Evolutionary conservation across 92 coral and sea anemone species (phyloP).

Genomic region (Ricordea florida): DNA sequence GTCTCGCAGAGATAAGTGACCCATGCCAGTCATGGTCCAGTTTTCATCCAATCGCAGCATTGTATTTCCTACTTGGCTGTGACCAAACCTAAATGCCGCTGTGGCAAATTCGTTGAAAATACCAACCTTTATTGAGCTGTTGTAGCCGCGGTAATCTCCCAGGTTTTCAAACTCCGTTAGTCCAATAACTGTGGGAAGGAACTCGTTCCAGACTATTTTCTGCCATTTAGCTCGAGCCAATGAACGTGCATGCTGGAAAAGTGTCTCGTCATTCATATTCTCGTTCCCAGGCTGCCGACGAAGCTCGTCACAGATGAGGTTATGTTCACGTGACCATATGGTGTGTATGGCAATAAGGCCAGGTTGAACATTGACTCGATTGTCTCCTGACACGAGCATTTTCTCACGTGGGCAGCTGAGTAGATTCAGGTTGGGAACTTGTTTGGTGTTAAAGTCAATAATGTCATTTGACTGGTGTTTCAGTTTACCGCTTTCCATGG

Average conservation of each 20-base stretch:
- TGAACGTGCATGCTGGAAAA: slow-evolving; percentile 94
- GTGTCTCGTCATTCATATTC: slow-evolving; percentile 86
- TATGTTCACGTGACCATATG: slow-evolving; percentile 96
- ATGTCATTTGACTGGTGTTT: slow-evolving; percentile 74
- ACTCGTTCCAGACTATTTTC: slow-evolving; percentile 94
- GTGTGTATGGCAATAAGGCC: slow-evolving; percentile 97
- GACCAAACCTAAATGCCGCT: slow-evolving; percentile 98
- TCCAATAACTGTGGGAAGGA: slow-evolving; percentile 94
- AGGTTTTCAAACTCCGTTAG: slow-evolving; percentile 71
- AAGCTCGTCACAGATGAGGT: slow-evolving; percentile 92
- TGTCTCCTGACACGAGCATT: slow-evolving; percentile 95
- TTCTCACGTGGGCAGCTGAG: slow-evolving; percentile 97
- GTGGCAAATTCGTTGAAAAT: slow-evolving; percentile 98
- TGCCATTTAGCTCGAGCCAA: slow-evolving; percentile 97
- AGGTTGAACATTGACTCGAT: slow-evolving; percentile 99
- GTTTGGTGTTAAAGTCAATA: slow-evolving; percentile 79
- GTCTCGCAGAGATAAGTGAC: slow-evolving; percentile 91
- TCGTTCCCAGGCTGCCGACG: slow-evolving; percentile 62
- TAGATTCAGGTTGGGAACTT: slow-evolving; percentile 91
- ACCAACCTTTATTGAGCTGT: slow-evolving; percentile 83
- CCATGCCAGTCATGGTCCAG: slow-evolving; percentile 85
- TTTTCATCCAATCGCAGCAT: slow-evolving; percentile 90
- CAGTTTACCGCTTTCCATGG: slow-evolving; percentile 80
- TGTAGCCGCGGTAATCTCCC: slow-evolving; percentile 79
- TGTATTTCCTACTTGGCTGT: slow-evolving; percentile 92